Base-by-base conservation (phyloP, 37 sponge, comb jelly and placozoan species). In the Ianthella basta region DNA sequence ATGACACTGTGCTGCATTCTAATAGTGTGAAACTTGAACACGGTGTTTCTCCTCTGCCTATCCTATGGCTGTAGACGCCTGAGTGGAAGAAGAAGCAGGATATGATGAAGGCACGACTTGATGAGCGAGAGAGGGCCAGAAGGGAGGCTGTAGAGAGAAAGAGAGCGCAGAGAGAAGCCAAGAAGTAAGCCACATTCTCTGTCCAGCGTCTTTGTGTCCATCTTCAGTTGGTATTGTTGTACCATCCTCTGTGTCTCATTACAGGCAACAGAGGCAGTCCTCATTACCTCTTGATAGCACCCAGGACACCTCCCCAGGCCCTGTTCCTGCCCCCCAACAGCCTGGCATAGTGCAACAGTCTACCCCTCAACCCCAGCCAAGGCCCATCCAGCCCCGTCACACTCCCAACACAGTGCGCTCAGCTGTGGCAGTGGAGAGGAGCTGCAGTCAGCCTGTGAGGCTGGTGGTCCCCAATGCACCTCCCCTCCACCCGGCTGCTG, bases 81-180 rank as follows among this genome's bases (percentile, higher is more conserved):
- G 50, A 44, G 50, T 44, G 50, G 50, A 44, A 44, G 50, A 44
- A 8, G 8, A 44, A 8, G 50, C 50, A 44, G 3, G 50, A 44
- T 44, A 8, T 44, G 50, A 21, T 87, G 33, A 88, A 40, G 64
- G 64, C 66, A 14, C 63, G 80, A 37, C 64, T 88, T 34, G 89
- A 75, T 20, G 84, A 88, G 79, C 83, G 89, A 64, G 84, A 88
- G 27, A 77, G 27, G 24, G 68, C 50, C 12, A 74, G 84, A 39
- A 83, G 55, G 34, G 59, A 27, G 55, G 78, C 67, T 15, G 39
- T 39, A 1, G 79, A 88, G 39, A 34, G 61, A 54, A 33, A 83
- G 37, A 87, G 55, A 75, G 73, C 30, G 24, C 40, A 63, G 39
- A 21, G 50, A 24, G n/a, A 23, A 41, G n/a, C 12, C 3, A 79